A percentile compares a stretch with the other conserved stretches of the same genome.
Conservation (phyloP, 2,797 vertebrate genomes). For the Microhierax caerulescens region DNA sequence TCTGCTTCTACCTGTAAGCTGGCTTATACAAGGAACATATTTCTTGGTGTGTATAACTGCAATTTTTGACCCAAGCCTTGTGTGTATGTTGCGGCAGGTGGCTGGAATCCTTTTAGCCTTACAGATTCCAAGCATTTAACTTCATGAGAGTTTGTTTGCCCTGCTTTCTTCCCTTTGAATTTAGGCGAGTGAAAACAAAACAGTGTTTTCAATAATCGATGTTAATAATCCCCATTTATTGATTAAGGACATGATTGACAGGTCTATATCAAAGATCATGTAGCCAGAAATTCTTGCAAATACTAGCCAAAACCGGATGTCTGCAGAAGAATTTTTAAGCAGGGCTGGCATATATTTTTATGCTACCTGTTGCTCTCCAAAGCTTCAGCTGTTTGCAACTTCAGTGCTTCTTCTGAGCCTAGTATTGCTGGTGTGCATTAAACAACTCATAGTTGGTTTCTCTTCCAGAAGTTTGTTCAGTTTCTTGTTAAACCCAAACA, state of each 20-base stretch:
- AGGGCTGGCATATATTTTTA: rapidly evolving
- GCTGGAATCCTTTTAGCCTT: neutral
- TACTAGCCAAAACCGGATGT: neutral
- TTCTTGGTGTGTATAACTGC: neutral
- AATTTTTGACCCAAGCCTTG: neutral
- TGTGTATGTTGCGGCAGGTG: neutral
- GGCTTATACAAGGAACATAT: neutral
- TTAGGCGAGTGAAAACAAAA: neutral
- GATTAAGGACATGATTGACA: neutral
- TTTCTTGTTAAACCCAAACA: neutral
- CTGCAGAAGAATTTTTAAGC: neutral
- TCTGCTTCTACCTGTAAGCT: neutral
- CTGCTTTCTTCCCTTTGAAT: neutral
- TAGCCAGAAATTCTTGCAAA: neutral
- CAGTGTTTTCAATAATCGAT: neutral
- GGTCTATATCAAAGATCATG: neutral
- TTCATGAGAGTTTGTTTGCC: neutral
- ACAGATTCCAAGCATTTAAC: neutral
- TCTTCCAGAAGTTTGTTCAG: neutral
- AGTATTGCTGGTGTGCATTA: neutral
- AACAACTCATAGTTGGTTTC: neutral
- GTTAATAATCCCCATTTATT: neutral
- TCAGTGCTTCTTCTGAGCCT: neutral
- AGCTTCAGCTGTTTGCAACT: neutral
- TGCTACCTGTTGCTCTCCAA: neutral